Percentiles rank a stretch among this genome's conserved stretches.
phyloP scores from a whole-genome alignment of 2,797 vertebrate species.

The Myotis findleyi region DNA sequence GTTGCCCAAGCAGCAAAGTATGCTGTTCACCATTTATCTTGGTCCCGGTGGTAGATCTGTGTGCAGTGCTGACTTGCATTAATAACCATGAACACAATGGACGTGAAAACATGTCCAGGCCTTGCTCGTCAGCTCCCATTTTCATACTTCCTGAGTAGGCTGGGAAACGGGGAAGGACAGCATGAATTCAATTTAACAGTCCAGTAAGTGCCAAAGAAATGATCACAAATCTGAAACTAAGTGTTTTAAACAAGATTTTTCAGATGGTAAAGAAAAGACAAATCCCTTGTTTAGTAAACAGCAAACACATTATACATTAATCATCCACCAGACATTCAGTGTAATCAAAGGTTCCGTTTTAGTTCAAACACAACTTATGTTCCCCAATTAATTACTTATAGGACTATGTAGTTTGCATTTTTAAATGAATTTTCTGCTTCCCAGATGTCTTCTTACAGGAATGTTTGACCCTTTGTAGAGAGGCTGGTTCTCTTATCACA shows the following conservation, averaged over 20 bases:
- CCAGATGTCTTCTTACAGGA: conserved; percentile 69
- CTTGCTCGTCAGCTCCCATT: conserved; percentile 59
- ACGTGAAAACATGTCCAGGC: conserved; percentile 72
- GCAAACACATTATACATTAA: conserved; percentile 69
- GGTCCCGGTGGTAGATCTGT: conserved; percentile 54
- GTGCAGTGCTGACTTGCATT: conserved; percentile 62
- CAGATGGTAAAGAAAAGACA: conserved; percentile 59
- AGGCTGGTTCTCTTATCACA: conserved; percentile 64
- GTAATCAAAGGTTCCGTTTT: conserved; percentile 68
- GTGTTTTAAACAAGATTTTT: conserved; percentile 75
- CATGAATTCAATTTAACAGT: conserved; percentile 81
- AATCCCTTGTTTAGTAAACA: conserved; percentile 72
- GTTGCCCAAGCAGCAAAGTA: conserved; percentile 61
- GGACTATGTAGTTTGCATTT: conserved; percentile 74
- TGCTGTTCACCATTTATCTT: conserved; percentile 65
- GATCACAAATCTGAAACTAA: conserved; percentile 75
- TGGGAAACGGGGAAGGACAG: conserved; percentile 71
- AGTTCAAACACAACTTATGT: conserved; percentile 74
- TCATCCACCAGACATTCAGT: conserved; percentile 70
- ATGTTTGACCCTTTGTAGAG: conserved; percentile 70
- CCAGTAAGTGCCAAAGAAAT: conserved; percentile 77
- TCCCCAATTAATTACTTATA: conserved; percentile 62
- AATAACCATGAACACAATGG: conserved; percentile 65
- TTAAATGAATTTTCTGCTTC: conserved; percentile 76
- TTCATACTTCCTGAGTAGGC: conserved; percentile 71